Conservation (phyloP, 2,797 vertebrate genomes). For the Intellagama lesueurii region DNA sequence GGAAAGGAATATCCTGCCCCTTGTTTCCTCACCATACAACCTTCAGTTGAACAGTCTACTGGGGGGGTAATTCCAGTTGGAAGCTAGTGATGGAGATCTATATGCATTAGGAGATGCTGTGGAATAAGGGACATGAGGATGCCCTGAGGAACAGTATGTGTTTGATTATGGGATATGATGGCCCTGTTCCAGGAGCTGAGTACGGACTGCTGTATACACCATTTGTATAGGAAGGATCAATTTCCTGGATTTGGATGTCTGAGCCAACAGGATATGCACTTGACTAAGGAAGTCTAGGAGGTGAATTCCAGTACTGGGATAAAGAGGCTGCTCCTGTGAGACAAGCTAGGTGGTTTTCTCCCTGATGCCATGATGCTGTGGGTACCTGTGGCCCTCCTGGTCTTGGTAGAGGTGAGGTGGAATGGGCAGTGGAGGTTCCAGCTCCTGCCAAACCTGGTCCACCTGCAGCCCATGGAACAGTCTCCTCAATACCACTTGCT, state of each 20-base stretch:
- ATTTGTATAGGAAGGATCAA: constrained; percentile 87
- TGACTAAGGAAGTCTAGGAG: too few species aligned
- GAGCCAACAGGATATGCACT: too few species aligned
- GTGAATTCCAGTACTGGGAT: too few species aligned
- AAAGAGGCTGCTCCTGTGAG: too few species aligned
- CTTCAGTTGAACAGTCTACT: constrained; percentile 69
- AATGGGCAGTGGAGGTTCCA: too few species aligned
- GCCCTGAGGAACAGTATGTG: constrained; percentile 73
- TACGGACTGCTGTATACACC: constrained; percentile 88
- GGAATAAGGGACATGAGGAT: constrained; percentile 66
- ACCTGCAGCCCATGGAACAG: too few species aligned
- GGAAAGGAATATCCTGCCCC: constrained; percentile 82
- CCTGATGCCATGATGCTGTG: too few species aligned
- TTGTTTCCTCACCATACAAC: constrained; percentile 68
- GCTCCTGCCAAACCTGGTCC: too few species aligned
- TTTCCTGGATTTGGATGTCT: constrained; percentile 74
- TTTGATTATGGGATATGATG: constrained; percentile 65
- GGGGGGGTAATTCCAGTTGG: constrained; percentile 74
- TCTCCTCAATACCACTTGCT: too few species aligned
- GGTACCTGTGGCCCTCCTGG: too few species aligned
- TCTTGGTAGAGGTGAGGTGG: too few species aligned
- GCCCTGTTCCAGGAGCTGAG: constrained; percentile 54
- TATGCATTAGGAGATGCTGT: constrained; percentile 66
- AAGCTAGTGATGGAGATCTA: constrained; percentile 63
- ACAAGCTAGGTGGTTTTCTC: too few species aligned